Evolutionary conservation across 2,888 invertebrate genomes (phyloP), one percentile per base, ranked within the genome.

Genomic region (Cyaniris semiargus): DNA sequence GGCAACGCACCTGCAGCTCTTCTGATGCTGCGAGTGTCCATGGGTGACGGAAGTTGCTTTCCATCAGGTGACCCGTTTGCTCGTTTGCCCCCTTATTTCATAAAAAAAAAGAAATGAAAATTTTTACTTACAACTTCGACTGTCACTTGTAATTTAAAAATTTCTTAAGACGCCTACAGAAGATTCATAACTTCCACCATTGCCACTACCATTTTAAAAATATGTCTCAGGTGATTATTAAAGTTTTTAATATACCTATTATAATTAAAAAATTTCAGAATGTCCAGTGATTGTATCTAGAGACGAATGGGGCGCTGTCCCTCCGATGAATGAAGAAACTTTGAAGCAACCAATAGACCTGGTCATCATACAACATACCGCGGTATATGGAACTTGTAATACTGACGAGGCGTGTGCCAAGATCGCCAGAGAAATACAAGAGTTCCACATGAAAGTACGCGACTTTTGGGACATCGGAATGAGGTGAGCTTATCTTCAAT

Each of bases 281-380:
- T 74, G 74, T 74, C 74, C 74, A 75, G 44, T 82, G 80, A 79
- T 84, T 7, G 90, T 96, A 21, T 86, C 90, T 1, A 95, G 95
- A 82, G 86, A 87, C 0, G 88, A 94, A 76, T 97, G 97, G 97
- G 95, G 94, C 18, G 96, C 93, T 0, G 85, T 91, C 75, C 84
- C 84, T 1, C 88, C 95, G 0, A 81, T 82, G 4, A 87, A 89
- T 7, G 87, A 96, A 6, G 90, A 95, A 78, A 96, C 96, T 83
- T 89, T 95, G 38, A 89, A 94, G 1, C 85, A 95, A n/a, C 95
- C 96, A 0, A 87, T 95, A 1, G 87, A 89, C 70, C 91, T 94
- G 79, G 95, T 95, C 58, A 85, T 95, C 78, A 93, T 96, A 76
- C 95, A 95, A 84, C 95, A 96, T 81, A 95, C n/a, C n/a, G n/a